These are phyloP conservation scores for Catocala nupta DNA, from an alignment of 2,888 invertebrate genomes.

Conservation along the genomic window DNA sequence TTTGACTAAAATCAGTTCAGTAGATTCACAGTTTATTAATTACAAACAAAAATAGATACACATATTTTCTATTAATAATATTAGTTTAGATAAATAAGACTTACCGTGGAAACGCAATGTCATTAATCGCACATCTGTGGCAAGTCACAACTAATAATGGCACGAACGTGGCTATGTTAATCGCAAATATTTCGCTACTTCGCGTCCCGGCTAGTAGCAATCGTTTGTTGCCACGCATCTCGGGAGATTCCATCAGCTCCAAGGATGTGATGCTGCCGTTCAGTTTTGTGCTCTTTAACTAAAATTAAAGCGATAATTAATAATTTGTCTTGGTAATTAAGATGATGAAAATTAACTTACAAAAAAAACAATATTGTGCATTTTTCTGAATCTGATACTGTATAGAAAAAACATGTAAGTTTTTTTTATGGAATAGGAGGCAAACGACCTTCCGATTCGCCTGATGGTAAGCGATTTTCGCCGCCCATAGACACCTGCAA, in stretches of 20 bases:
- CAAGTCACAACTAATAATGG: constrained; percentile 92
- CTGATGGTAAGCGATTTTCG: no score
- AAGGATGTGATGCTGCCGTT: constrained; percentile 92
- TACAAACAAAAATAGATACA: no score
- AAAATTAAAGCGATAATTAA: constrained; percentile 38
- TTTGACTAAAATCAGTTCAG: no score
- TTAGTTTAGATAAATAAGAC: constrained; percentile 44
- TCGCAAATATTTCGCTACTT: constrained; percentile 93
- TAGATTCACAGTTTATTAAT: no score
- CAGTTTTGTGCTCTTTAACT: constrained; percentile 88
- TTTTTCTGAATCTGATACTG: no score
- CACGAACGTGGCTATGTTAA: constrained; percentile 90
- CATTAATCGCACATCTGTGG: constrained; percentile 93
- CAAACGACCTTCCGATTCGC: no score
- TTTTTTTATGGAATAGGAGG: no score
- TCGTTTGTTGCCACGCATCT: constrained; percentile 72
- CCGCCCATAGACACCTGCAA: no score
- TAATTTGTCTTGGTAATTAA: neutral
- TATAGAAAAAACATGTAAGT: no score
- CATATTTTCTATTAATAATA: no score
- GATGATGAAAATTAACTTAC: no score
- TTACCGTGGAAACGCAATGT: constrained; percentile 94
- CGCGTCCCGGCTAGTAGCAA: constrained; percentile 92
- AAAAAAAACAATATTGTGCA: no score
- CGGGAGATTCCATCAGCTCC: constrained; percentile 82